Evolutionary conservation across 2,113 vertebrate genomes (phyloP), one percentile per base, ranked within the genome.

Genomic region (Paralichthys olivaceus): DNA sequence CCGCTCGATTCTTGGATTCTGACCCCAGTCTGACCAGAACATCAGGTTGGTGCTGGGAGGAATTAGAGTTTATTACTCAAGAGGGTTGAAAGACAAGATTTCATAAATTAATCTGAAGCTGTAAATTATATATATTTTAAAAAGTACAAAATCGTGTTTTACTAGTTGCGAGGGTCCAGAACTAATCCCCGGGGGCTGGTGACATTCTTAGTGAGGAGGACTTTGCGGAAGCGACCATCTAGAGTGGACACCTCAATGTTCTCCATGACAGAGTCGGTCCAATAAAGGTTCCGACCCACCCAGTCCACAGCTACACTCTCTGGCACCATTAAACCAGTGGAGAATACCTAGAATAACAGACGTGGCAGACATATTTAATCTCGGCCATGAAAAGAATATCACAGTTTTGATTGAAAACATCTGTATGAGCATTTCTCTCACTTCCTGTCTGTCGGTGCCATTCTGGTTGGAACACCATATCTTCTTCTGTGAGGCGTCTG

Each of bases 1-100:
- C 3, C 82, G 79, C 67, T 94, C 94, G 3, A 94, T 93, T 40
- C 93, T 85, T 5, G 94, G 93, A 58, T 93, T 94, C 75, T 94
- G 92, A 68, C 94, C 93, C 94, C 94, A 94, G 83, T 94, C 94
- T 7, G 93, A 90, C 94, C 94, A 94, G 84, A 94, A 94, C 92
- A 94, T 93, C 37, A 92, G 12, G 72, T 91, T 85, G 29, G 89
- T 93, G 58, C 93, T 94, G 63, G 2, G 8, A 66, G 56, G 45
- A 75, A 60, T 20, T 7, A 40, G 22, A 56, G 1, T 54, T 40
- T 26, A 73, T 25, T 22, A 37, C 29, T 40, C 17, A 64, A 64
- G 13, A 17, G 4, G 51, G 34, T 26, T 53, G 23, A 37, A 59
- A 13, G 19, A 71, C 20, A 22, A 1, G 1, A 22, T 14, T 45